Conservation (phyloP, 2,113 vertebrate genomes). For the Talpa occidentalis region DNA sequence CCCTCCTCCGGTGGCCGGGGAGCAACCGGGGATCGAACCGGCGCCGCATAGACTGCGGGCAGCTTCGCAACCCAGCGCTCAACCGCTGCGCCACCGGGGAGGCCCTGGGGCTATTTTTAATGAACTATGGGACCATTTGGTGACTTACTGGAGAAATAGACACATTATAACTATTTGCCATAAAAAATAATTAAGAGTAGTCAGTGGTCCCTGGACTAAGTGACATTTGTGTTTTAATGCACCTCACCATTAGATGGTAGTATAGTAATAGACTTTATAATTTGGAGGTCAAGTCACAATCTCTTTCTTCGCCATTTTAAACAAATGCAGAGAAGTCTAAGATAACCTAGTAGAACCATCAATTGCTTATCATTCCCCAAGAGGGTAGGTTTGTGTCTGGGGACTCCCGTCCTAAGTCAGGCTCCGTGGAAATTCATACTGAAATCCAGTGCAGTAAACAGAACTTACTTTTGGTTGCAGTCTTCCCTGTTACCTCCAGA, state of each 20-base stretch:
- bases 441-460: not conserved
- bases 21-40: too few relatives aligned
- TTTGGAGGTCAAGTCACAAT: not conserved
- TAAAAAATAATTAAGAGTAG: not conserved
- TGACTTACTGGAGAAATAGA: not conserved
- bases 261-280: conserved; percentile 40
- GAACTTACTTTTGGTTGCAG: not conserved
- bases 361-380: not conserved
- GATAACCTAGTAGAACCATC: not conserved
- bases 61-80: too few relatives aligned
- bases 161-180: not conserved
- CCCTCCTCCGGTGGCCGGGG: too few relatives aligned
- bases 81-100: too few relatives aligned
- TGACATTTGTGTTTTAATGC: conserved; percentile 44
- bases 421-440: not conserved
- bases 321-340: not conserved
- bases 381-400: not conserved
- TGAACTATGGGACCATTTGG: not conserved
- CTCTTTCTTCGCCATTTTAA: not conserved
- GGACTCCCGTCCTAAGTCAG: not conserved
- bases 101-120: not conserved
- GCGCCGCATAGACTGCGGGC: too few relatives aligned
- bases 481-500: not conserved
- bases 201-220: not conserved
- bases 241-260: conserved; percentile 73